A percentile compares a stretch with the other conserved stretches of the same genome.
Conservation (phyloP, 2,888 invertebrate species). For the Spialia ferax region DNA sequence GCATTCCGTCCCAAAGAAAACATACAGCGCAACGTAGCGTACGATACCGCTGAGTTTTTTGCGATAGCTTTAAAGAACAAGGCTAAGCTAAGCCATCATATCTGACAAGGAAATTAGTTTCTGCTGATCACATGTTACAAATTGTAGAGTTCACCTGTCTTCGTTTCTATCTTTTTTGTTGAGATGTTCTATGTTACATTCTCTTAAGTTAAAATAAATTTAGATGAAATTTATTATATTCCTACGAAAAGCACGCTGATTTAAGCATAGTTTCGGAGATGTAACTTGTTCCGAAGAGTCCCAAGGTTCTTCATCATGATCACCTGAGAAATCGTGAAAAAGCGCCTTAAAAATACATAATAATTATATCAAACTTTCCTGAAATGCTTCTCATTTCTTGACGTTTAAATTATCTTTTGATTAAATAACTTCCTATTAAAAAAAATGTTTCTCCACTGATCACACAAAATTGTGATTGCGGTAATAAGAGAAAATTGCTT, state of each 20-base stretch:
- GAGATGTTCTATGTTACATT: background rate
- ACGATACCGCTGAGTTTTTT: slow-evolving; percentile 28
- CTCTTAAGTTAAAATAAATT: background rate
- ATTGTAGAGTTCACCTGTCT: background rate
- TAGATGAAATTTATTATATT: background rate
- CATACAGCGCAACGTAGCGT: slow-evolving; percentile 26
- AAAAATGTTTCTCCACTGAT: slow-evolving; percentile 3
- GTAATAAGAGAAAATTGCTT: slow-evolving; percentile 7
- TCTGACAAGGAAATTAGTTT: slow-evolving; percentile 26
- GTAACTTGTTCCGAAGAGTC: too few relatives aligned
- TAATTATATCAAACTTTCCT: background rate
- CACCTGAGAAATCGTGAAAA: too few relatives aligned
- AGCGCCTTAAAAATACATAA: background rate
- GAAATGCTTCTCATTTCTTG: background rate
- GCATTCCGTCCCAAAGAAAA: slow-evolving; percentile 29
- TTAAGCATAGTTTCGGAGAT: too few relatives aligned
- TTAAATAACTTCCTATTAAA: background rate
- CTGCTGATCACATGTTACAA: background rate
- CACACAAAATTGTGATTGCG: background rate
- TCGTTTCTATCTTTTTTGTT: background rate
- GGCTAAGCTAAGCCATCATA: background rate
- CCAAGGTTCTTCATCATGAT: too few relatives aligned
- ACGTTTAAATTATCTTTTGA: background rate
- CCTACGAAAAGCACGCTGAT: too few relatives aligned
- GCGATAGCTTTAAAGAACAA: background rate